Percentiles rank a stretch among this genome's conserved stretches.
These are phyloP conservation scores for Anneissia japonica DNA, from an alignment of 35 echinoderm and acorn worm genomes.

Conservation along the genomic window DNA sequence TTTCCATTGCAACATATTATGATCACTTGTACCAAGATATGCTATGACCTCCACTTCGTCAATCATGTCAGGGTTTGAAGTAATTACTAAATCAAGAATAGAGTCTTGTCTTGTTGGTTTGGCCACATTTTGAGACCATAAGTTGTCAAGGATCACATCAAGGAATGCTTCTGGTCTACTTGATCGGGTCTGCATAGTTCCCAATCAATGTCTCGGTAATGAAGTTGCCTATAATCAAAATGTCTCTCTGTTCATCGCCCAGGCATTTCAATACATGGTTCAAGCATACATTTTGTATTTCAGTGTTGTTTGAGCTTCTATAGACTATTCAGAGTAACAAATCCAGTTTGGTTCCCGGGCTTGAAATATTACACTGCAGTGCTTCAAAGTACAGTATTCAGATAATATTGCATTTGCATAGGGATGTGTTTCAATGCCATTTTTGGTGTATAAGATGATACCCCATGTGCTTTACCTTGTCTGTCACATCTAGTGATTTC, in stretches of 20 bases:
- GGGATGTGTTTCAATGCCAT: neutral
- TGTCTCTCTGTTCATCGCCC: constrained; percentile 8
- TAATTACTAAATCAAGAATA: constrained; percentile 4
- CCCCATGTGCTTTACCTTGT: constrained; percentile 14
- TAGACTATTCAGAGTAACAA: constrained; percentile 30
- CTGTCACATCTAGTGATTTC: constrained; percentile 15
- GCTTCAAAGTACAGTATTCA: constrained; percentile 19
- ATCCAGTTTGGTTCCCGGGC: constrained; percentile 18
- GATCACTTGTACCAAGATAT: constrained; percentile 29
- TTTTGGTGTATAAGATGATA: constrained; percentile 21
- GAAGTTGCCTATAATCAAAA: constrained; percentile 24
- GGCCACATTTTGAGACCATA: constrained; percentile 25
- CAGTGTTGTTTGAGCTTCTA: constrained; percentile 17
- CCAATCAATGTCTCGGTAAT: constrained; percentile 26
- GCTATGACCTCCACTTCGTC: constrained; percentile 30
- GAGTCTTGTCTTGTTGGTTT: constrained; percentile 17
- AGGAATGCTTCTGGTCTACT: constrained; percentile 32
- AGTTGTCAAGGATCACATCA: constrained; percentile 16
- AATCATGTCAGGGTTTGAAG: constrained; percentile 28
- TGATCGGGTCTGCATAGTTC: constrained; percentile 2
- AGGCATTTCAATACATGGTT: constrained; percentile 1
- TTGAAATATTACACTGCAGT: constrained; percentile 25
- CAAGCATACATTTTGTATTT: constrained; percentile 2
- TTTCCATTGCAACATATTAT: constrained; percentile 17
- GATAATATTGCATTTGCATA: neutral